Base-by-base conservation (phyloP, 1,140 invertebrate genomes). In the Venturia canescens region DNA sequence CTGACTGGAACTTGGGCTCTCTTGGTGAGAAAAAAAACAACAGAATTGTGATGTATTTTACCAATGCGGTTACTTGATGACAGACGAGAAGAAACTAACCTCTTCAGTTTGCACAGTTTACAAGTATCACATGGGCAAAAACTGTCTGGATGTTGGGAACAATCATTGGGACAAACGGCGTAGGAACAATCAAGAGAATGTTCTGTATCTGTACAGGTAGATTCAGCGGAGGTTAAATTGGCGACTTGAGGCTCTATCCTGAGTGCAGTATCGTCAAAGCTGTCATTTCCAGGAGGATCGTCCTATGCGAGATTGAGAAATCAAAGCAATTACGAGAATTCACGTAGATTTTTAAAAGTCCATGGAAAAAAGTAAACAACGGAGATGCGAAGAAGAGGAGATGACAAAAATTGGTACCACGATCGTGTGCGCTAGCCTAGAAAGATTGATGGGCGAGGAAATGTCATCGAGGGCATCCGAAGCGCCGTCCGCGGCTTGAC, bases 21-120 rank as follows among this genome's bases (percentile, higher is more conserved):
- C 7, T 9, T 4, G 5, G 7, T 11, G 7, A 13, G 13, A 44
- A 44, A 44, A 9, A 44, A 13, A 44, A 34, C n/a, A n/a, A n/a
- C n/a, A 34, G 31, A 44, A 44, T 44, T 44, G 5, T 3, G 38
- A 11, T 13, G 11, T 9, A 11, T 44, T 44, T 11, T 13, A 44
- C 1, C 38, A 11, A 9, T 11, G 7, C 38, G 13, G 38, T 9
- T 44, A 11, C 7, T 3, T 9, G 38, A 44, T 3, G 7, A 44
- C 13, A 44, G 13, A 9, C 5, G 11, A 53, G 5, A 7, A 1
- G 2, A 18, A 21, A 44, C 66, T 84, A 85, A 91, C 90, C 89
- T 89, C 75, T 88, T 86, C 48, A 84, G 81, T 83, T 88, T 90
- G 50, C 86, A 90, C 13, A 82, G 83, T 57, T 90, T 86, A 82